Base-by-base conservation (phyloP, 2,888 invertebrate species). In the Brachyopa scutellaris region DNA sequence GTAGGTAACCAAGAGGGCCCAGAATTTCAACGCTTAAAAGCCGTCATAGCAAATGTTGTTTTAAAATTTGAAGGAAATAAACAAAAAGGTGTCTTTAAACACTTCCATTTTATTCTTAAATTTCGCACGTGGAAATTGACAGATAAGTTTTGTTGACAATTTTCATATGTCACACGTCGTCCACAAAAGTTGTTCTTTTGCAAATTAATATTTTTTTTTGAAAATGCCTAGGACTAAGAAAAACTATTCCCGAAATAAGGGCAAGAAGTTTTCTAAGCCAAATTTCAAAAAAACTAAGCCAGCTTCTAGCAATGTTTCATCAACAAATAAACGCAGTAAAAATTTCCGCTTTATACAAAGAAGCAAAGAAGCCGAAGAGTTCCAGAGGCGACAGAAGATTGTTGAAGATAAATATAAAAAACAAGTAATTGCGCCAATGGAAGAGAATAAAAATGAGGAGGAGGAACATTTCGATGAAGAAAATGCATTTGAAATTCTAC, bases 391-490 rank as follows among this genome's bases (percentile, higher is more conserved):
- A 6, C 86, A 87, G 33, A 86, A 76, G 62, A 67, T 84, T 47
- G 47, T 86, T 61, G 86, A 86, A 51, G 74, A 85, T 15, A 84
- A 84, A 15, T 84, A 85, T 51, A 84, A 67, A 53, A 36, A 66
- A n/a, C 49, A 85, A 84, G 33, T 45, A 11, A 26, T 29, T 42
- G 59, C 42, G 23, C 0, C 6, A 7, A 11, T 6, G 0, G 47
- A 51, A 1, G 49, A 73, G 6, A 40, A 73, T 2, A 64, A 57
- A 0, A 69, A 57, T 13, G 74, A 64, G 9, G 67, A 77, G 11
- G 92, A 91, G 69, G 90, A 91, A 17, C 92, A 92, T n/a, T 92
- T 92, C 77, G 92, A 92, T 66, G 91, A 91, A 73, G 85, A 87
- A 40, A 90, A 93, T 89, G 90, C 91, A 2, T 91, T 92, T 85